A percentile compares a stretch with the other conserved stretches of the same genome.
Conservation (phyloP, 2,113 vertebrate species). For the Clarias batrachus region DNA sequence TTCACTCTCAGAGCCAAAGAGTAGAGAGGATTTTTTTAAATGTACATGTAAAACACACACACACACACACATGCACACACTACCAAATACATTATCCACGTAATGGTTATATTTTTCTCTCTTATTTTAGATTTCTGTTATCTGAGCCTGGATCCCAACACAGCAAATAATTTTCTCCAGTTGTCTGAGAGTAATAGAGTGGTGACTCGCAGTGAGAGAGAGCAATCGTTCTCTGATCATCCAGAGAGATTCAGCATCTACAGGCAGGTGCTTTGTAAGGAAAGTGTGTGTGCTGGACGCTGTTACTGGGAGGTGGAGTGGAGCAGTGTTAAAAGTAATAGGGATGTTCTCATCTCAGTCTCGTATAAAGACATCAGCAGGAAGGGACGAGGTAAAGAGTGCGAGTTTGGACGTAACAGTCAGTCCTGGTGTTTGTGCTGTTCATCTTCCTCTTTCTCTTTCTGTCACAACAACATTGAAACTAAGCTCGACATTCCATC, state of each 20-base stretch:
- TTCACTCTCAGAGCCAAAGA: not conserved
- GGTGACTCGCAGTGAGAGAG: no score
- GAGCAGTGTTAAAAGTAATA: not conserved
- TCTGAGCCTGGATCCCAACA: no score
- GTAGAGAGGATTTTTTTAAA: conserved; percentile 18
- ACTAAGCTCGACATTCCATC: not conserved
- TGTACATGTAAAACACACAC: not conserved
- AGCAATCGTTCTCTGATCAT: no score
- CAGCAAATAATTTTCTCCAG: no score
- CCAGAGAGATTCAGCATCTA: no score
- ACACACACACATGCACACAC: not conserved
- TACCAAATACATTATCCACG: not conserved
- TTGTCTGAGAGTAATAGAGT: no score
- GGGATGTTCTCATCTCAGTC: not conserved
- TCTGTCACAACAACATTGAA: not conserved
- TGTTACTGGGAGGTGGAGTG: not conserved
- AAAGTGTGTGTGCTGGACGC: not conserved
- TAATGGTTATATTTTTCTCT: not conserved
- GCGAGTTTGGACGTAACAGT: not conserved
- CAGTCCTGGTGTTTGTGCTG: not conserved
- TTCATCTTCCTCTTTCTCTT: not conserved
- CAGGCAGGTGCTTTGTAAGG: no score
- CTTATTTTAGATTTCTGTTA: no score
- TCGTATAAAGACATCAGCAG: conserved; percentile 19
- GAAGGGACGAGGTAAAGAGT: not conserved